phyloP scores from a whole-genome alignment of 2,888 invertebrate genomes.

The Falcaria lacertinaria region DNA sequence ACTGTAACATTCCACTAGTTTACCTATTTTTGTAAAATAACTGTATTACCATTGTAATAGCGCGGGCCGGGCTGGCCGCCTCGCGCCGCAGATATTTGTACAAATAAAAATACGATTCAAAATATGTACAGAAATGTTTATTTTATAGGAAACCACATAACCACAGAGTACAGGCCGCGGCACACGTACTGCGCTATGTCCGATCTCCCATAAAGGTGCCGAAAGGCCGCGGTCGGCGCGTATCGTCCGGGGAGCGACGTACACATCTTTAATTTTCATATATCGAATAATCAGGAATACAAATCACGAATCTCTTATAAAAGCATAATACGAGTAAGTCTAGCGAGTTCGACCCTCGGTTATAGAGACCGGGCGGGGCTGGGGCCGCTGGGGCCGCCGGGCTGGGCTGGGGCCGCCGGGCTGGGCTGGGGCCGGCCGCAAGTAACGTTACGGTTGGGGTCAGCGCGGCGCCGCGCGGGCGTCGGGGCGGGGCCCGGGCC shows the following conservation, averaged over 20 bases:
- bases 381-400: conserved; percentile 7
- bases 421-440: conserved; percentile 16
- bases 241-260: conserved; percentile 68
- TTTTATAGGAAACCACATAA: conserved; percentile 71
- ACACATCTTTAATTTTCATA: conserved; percentile 70
- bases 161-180: conserved; percentile 57
- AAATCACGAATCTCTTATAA: conserved; percentile 77
- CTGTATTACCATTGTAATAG: conserved; percentile 25
- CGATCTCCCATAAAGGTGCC: conserved; percentile 57
- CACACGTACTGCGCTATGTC: conserved; percentile 51
- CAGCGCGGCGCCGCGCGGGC: conserved; percentile 11
- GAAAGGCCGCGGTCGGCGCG: conserved; percentile 52
- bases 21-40: conserved; percentile 50
- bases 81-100: conserved; percentile 26
- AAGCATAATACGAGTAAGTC: conserved; percentile 75
- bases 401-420: conserved; percentile 12
- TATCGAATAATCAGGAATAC: conserved; percentile 76
- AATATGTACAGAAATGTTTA: conserved; percentile 79
- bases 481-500: conserved; percentile 11
- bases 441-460: conserved; percentile 38
- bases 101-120: conserved; percentile 72
- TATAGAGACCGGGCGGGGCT: conserved; percentile 16
- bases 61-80: conserved; percentile 1
- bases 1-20: conserved; percentile 42
- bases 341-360: conserved; percentile 21